Conservation (phyloP, 2,888 invertebrate species). For the Acronicta alni region DNA sequence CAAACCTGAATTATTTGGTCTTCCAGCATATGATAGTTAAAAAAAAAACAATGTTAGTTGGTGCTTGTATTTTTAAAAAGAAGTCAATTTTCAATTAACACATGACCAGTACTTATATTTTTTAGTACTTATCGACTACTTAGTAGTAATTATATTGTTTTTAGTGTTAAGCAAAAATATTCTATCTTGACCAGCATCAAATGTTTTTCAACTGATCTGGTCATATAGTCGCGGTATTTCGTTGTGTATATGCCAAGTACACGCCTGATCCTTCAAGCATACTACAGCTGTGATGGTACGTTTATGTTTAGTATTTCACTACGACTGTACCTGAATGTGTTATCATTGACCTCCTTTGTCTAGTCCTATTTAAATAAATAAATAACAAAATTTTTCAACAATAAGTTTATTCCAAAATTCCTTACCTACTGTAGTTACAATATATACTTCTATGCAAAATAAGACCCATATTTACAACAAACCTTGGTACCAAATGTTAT, state of each 20-base stretch:
- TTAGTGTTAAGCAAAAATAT: constrained; percentile 31
- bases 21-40: constrained; percentile 88
- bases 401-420: constrained; percentile 35
- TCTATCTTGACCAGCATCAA: constrained; percentile 34
- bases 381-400: constrained; percentile 26
- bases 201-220: constrained; percentile 37
- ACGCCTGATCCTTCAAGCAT: background rate
- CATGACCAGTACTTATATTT: constrained; percentile 33
- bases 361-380: constrained; percentile 48
- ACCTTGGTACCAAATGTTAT: background rate
- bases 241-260: background rate
- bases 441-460: constrained; percentile 3
- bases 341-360: constrained; percentile 41
- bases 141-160: constrained; percentile 20
- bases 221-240: background rate
- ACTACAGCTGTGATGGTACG: constrained; percentile 12
- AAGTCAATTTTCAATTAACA: constrained; percentile 40
- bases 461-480: background rate
- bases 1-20: constrained; percentile 94
- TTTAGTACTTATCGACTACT: constrained; percentile 29
- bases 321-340: constrained; percentile 43
- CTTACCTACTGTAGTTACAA: background rate
- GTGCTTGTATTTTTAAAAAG: constrained; percentile 48
- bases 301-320: constrained; percentile 21
- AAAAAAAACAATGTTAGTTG: constrained; percentile 26